phyloP scores from a whole-genome alignment of 2,888 invertebrate genomes.

The Limenitis camilla region DNA sequence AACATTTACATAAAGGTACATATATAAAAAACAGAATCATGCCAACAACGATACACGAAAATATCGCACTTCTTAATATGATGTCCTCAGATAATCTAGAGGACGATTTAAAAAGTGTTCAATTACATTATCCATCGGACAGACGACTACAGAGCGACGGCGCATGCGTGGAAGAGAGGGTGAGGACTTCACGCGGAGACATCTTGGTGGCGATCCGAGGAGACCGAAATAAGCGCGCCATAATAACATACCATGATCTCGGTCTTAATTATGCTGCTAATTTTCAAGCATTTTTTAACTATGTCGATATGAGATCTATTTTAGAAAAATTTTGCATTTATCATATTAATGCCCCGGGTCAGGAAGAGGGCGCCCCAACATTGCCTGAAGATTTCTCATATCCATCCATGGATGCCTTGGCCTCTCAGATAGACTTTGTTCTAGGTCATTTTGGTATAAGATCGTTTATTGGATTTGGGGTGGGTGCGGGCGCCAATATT shows the following conservation, averaged over 20 bases:
- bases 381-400: slow-evolving; percentile 92
- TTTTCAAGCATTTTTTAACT: slow-evolving; percentile 96
- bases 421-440: slow-evolving; percentile 91
- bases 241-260: slow-evolving; percentile 98
- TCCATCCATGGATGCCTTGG: slow-evolving; percentile 97
- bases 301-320: slow-evolving; percentile 90
- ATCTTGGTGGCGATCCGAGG: slow-evolving; percentile 96
- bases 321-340: slow-evolving; percentile 97
- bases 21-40: slow-evolving; percentile 36
- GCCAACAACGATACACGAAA: slow-evolving; percentile 61
- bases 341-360: slow-evolving; percentile 98
- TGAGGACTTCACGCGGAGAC: slow-evolving; percentile 93
- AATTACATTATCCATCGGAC: slow-evolving; percentile 88
- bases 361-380: slow-evolving; percentile 95
- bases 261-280: slow-evolving; percentile 97
- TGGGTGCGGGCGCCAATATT: slow-evolving; percentile 98
- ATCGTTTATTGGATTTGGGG: slow-evolving; percentile 96
- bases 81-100: slow-evolving; percentile 86
- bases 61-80: slow-evolving; percentile 77
- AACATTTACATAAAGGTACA: background rate
- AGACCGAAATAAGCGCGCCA: slow-evolving; percentile 91
- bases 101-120: slow-evolving; percentile 93
- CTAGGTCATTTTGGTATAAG: slow-evolving; percentile 92
- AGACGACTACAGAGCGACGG: slow-evolving; percentile 72
- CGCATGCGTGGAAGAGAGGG: slow-evolving; percentile 79